Conservation (phyloP, 1,140 invertebrate genomes). For the Dolichoris vasculosae region DNA sequence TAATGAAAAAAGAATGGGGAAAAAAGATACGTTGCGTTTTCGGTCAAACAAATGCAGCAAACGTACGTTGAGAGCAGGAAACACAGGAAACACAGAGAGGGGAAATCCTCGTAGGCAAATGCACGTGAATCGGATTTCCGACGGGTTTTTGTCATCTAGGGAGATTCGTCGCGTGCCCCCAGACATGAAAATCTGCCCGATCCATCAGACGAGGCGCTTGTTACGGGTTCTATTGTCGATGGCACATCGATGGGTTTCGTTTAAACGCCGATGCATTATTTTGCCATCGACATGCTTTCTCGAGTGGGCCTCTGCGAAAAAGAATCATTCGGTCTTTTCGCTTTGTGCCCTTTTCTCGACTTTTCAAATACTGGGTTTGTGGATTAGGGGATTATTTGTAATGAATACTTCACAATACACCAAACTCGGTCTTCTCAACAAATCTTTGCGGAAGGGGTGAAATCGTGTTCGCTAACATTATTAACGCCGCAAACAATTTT, state of each 20-base stretch:
- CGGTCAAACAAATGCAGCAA: neutral
- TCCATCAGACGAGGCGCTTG: constrained; percentile 62
- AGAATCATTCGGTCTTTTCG: neutral
- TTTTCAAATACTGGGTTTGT: neutral
- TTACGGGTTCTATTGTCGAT: constrained; percentile 57
- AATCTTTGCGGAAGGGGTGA: neutral
- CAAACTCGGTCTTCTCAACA: neutral
- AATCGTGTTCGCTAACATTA: neutral
- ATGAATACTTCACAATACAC: constrained; percentile 12
- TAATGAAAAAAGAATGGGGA: neutral
- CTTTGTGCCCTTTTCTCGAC: constrained; percentile 29
- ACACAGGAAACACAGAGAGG: neutral
- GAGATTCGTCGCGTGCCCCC: constrained; percentile 11
- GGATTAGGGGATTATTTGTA: constrained; percentile 38
- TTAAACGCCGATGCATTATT: constrained; percentile 37
- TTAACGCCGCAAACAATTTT: neutral
- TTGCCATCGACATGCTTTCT: neutral
- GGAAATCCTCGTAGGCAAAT: constrained; percentile 3
- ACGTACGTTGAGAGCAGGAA: neutral
- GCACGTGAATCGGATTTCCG: constrained; percentile 37
- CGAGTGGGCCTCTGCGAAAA: constrained; percentile 17
- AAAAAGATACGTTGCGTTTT: neutral
- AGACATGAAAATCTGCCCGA: constrained; percentile 55
- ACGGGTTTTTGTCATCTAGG: constrained; percentile 1
- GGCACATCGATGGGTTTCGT: neutral